phyloP scores from a whole-genome alignment of 2,797 vertebrate species.

The Syndactyla subalaris region DNA sequence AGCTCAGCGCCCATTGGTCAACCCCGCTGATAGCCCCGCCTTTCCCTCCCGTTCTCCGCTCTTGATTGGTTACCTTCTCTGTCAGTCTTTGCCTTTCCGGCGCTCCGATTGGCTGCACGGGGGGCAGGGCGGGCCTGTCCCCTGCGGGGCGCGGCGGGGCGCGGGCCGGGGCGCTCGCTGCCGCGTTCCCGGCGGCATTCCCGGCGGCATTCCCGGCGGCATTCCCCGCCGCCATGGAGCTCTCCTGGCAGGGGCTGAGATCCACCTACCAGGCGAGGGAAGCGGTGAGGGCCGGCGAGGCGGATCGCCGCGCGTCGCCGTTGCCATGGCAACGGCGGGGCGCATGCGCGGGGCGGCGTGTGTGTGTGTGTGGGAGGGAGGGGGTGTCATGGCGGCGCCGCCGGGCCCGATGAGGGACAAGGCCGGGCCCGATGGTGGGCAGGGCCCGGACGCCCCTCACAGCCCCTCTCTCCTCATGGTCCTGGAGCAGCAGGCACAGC shows the following conservation, averaged over 20 bases:
- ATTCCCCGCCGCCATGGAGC: slow-evolving; percentile 77
- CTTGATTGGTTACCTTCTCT: fast-evolving
- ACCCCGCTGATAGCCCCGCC: neutral
- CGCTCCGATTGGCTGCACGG: neutral
- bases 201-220: neutral
- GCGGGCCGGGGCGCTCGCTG: fast-evolving
- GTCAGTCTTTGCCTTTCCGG: neutral
- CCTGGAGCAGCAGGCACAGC: fast-evolving
- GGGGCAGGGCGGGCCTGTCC: fast-evolving
- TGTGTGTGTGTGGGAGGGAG: fast-evolving
- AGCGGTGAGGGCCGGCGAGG: slow-evolving; percentile 80
- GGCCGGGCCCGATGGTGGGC: fast-evolving
- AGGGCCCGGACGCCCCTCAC: fast-evolving
- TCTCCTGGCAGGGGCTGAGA: slow-evolving; percentile 85
- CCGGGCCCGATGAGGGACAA: fast-evolving
- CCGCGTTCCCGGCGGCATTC: neutral
- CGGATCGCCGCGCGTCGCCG: neutral
- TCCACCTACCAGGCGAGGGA: slow-evolving; percentile 84
- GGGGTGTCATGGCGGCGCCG: fast-evolving
- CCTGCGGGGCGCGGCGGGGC: neutral
- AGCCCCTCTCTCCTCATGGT: fast-evolving
- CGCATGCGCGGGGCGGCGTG: slow-evolving; percentile 19
- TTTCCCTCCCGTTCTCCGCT: fast-evolving
- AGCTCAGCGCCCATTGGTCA: neutral
- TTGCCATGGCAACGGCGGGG: slow-evolving; percentile 27